Evolutionary conservation across 2,113 vertebrate genomes (phyloP), one percentile per base, ranked within the genome.

Genomic region (Cromileptes altivelis): DNA sequence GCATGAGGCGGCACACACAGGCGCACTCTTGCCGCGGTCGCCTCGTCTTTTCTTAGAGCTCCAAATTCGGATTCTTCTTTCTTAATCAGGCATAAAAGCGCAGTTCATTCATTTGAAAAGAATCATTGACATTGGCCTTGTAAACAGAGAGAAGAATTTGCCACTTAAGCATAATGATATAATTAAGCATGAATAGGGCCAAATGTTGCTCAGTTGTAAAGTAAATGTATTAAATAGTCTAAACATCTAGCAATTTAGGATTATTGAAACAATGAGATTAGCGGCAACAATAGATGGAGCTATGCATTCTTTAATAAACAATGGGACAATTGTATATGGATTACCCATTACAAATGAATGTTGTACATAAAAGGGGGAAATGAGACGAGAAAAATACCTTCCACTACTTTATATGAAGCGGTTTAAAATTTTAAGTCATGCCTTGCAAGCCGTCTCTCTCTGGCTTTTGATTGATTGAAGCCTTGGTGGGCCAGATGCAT

Each of bases 261-360:
- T 94, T 92, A 91, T 80, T 87, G 80, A 75, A 87, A 81, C 85
- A 94, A 89, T 87, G 76, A 89, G 90, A 90, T 94, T 88, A 88
- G 64, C 82, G 5, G 53, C 49, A 75, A 91, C 84, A 93, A 88
- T 82, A 74, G 84, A 80, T 82, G 15, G 70, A 76, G 75, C 62
- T 73, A 78, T 88, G 72, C 74, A 80, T 92, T 86, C 42, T 84
- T 80, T 58, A 37, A 55, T 70, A 84, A 88, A 91, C 81, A 91
- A 88, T 88, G 42, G 69, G 55, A 23, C 63, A 72, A 74, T 84
- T 89, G 64, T 80, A 11, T 83, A 49, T 85, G 87, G 90, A 88
- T 93, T 89, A 92, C 57, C 70, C 61, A 67, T 18, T 49, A 73
- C 52, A 50, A 84, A 87, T 84, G 13, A 45, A 75, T 78, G 77